A percentile compares a stretch with the other conserved stretches of the same genome.
These are phyloP conservation scores for Chanos chanos DNA, from an alignment of 2,797 vertebrate genomes.

Conservation along the genomic window DNA sequence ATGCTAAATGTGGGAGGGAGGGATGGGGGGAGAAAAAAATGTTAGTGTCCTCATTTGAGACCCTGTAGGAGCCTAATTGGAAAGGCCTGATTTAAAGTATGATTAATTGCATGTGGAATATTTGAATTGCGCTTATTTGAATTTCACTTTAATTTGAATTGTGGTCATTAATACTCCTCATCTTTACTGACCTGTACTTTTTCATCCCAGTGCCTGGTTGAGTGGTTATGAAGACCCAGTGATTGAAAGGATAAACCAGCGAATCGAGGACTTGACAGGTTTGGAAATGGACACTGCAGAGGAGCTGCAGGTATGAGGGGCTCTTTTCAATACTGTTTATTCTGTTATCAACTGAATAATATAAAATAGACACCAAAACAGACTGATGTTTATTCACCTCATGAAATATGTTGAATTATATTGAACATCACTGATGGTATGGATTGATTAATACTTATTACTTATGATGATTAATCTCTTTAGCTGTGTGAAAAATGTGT, in stretches of 20 bases:
- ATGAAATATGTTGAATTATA: no score
- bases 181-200: neutral
- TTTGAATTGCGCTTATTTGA: constrained; percentile 47
- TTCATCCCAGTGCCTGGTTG: constrained; percentile 83
- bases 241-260: constrained; percentile 84
- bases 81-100: no score
- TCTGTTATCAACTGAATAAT: no score
- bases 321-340: neutral
- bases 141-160: neutral
- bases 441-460: neutral
- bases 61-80: no score
- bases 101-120: neutral
- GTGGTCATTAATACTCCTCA: no score
- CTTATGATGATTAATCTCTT: neutral
- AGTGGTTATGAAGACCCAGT: constrained; percentile 86
- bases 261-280: constrained; percentile 92
- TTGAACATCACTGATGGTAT: no score
- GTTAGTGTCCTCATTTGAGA: no score
- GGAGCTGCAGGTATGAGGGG: constrained; percentile 83
- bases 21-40: neutral
- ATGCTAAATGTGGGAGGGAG: no score
- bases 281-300: constrained; percentile 95
- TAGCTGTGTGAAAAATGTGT: neutral
- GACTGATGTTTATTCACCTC: constrained; percentile 11
- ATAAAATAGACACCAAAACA: neutral